Evolutionary conservation across 2,113 vertebrate genomes (phyloP).

Genomic region (Amphiprion percula): DNA sequence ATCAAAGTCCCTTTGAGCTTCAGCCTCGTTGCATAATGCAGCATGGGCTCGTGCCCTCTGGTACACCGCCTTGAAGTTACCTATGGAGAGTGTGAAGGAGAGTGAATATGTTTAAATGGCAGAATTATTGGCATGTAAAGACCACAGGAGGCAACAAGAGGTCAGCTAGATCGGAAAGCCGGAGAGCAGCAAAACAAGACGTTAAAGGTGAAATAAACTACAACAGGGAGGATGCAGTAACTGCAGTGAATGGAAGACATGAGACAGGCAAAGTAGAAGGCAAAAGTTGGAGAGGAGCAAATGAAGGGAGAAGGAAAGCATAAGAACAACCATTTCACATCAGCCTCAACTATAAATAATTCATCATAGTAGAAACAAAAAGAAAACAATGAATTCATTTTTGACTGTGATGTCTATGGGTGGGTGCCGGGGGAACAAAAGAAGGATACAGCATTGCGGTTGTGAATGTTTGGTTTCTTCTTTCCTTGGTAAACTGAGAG

Average conservation of each 20-base stretch:
- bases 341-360: conserved; percentile 75
- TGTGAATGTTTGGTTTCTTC: conserved; percentile 61
- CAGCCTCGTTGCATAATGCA: conserved; percentile 83
- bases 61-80: conserved; percentile 88
- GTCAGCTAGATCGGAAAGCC: not conserved
- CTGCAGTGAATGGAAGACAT: conserved; percentile 7
- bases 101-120: conserved; percentile 5
- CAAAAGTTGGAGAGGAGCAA: conserved; percentile 33
- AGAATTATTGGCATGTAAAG: not conserved
- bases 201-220: conserved; percentile 4
- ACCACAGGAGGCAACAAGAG: not conserved
- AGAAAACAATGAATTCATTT: conserved; percentile 67
- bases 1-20: conserved; percentile 82
- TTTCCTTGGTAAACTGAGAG: conserved; percentile 58
- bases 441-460: conserved; percentile 41
- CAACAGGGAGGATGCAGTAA: conserved; percentile 3
- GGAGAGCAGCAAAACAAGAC: not conserved
- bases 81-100: conserved; percentile 64
- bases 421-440: conserved; percentile 50
- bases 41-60: conserved; percentile 86
- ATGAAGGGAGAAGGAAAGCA: conserved; percentile 48
- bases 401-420: conserved; percentile 63
- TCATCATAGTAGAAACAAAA: conserved; percentile 57
- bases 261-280: not conserved
- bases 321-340: conserved; percentile 58